A percentile compares a stretch with the other conserved stretches of the same genome.
These are phyloP conservation scores for Eidolon helvum DNA, from an alignment of 2,113 vertebrate species.

Conservation along the genomic window DNA sequence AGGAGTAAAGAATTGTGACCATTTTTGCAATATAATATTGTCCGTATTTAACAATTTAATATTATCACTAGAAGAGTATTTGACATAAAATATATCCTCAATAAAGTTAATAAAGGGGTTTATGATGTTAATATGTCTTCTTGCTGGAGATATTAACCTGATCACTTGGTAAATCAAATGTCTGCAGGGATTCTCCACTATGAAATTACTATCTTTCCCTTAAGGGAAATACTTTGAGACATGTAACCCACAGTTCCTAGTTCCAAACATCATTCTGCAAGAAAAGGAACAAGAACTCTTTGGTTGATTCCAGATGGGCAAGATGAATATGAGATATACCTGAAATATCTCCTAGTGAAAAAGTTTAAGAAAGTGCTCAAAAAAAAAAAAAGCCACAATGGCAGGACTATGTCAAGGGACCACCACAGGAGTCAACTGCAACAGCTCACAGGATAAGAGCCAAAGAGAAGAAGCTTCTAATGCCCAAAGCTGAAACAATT, in stretches of 20 bases:
- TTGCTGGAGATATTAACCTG: not conserved
- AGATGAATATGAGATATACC: not conserved
- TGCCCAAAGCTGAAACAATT: not conserved
- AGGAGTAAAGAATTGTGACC: not conserved
- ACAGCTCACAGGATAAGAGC: too few relatives aligned
- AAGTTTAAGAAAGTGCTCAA: not conserved
- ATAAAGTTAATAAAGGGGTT: not conserved
- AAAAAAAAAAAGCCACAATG: too few relatives aligned
- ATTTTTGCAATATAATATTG: not conserved
- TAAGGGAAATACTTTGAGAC: not conserved
- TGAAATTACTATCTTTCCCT: not conserved
- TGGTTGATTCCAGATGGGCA: not conserved
- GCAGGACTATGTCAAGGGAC: too few relatives aligned
- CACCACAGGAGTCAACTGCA: too few relatives aligned
- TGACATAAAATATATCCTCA: not conserved
- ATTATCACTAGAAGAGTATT: not conserved
- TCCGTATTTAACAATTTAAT: not conserved
- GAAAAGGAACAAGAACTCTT: not conserved
- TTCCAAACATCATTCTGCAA: not conserved
- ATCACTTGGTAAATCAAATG: not conserved
- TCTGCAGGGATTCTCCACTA: not conserved
- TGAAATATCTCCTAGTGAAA: not conserved
- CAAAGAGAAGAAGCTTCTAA: not conserved
- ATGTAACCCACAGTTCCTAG: not conserved
- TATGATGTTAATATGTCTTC: not conserved